A percentile compares a stretch with the other conserved stretches of the same genome.
These are phyloP conservation scores for Meriones unguiculatus DNA, from an alignment of 2,113 vertebrate species.

Conservation along the genomic window DNA sequence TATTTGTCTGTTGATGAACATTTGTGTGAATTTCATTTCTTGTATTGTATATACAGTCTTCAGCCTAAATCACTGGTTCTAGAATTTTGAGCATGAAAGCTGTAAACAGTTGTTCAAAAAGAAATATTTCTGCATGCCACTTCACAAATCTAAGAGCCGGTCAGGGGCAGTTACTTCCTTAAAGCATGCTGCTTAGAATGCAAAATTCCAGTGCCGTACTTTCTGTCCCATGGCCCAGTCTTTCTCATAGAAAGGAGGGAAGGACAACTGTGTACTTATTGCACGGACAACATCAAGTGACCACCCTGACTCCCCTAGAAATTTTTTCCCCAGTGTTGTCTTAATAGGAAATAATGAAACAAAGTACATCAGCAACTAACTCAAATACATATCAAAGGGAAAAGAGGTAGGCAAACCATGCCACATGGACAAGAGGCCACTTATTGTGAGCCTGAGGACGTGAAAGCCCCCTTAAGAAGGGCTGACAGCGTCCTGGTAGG, in stretches of 20 bases:
- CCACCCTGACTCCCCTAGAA: neutral
- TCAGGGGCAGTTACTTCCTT: neutral
- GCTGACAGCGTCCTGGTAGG: no score
- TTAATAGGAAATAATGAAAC: slow-evolving; percentile 1
- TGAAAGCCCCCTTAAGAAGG: neutral
- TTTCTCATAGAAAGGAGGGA: neutral
- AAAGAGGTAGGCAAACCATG: neutral
- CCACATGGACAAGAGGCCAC: neutral
- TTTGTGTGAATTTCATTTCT: neutral
- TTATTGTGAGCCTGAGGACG: neutral
- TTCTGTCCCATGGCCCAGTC: neutral
- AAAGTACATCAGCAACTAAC: neutral
- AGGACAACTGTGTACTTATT: fast-evolving
- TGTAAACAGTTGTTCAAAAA: neutral
- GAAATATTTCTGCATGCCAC: neutral
- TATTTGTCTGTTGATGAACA: neutral
- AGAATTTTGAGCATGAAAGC: neutral
- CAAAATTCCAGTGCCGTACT: neutral
- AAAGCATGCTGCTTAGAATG: neutral
- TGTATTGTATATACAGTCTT: neutral
- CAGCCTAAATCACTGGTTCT: neutral
- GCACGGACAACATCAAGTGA: neutral
- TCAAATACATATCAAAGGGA: neutral
- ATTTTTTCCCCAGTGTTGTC: neutral
- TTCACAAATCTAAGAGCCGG: neutral